Evolutionary conservation across 2,888 invertebrate species (phyloP), one percentile per base, ranked within the genome.

Genomic region (Cheiracanthium punctorium): DNA sequence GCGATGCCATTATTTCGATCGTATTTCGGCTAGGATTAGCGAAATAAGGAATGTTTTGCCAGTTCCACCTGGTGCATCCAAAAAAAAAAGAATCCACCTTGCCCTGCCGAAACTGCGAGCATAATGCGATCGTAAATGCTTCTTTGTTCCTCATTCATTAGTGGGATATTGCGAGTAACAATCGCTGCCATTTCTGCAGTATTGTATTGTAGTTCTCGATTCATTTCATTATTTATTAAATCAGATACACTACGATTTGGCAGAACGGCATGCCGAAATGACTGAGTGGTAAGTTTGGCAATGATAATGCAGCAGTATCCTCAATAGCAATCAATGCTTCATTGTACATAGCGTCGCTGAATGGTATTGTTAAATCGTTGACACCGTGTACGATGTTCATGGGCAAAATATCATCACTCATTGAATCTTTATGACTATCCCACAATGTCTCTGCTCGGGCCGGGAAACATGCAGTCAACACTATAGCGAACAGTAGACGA

Each of bases 41-140:
- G 90, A 90, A 65, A 92, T 91, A 0, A 92, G 80, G 87, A 91
- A 92, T n/a, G 91, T 92, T 90, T 92, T 92, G 8, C 92, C 92
- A 64, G 91, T 92, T 17, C 92, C 91, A 17, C 91, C 91, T 28
- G 91, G 90, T 65, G 90, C 91, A 90, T 92, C 91, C 14, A 69
- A 88, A 91, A 89, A 52, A 52, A 52, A 52, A n/a, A 20, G 52
- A 52, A 52, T 52, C 52, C 52, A 52, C 52, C 17, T 52, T 52
- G 52, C 17, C 52, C 52, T 52, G 52, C 52, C 52, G n/a, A 52
- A 52, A 52, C 52, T 52, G 52, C 52, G 2, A 52, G 5, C 5
- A 52, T 52, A n/a, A 52, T 52, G 52, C 52, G 52, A n/a, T 52
- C 52, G 52, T 52, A 52, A 52, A 52, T 52, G 52, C 14, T 52